phyloP scores from a whole-genome alignment of 2,888 invertebrate genomes.

The Drosophila nr. perissopoda region DNA sequence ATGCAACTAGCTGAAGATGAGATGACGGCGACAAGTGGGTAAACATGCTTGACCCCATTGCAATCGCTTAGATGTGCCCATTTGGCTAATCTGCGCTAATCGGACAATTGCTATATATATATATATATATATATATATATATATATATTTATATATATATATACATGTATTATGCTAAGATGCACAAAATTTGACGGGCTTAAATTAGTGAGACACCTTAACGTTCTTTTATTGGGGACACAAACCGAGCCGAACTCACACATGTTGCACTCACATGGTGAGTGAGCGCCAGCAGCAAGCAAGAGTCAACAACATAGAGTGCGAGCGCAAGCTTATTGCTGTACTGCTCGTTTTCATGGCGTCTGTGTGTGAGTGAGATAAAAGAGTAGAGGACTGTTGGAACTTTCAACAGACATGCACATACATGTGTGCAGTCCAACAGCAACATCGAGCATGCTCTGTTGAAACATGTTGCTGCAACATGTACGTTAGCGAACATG shows the following conservation, averaged over 20 bases:
- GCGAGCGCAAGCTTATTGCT: conserved; percentile 31
- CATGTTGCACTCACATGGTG: conserved; percentile 42
- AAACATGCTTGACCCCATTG: conserved; percentile 47
- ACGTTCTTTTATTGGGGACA: conserved; percentile 54
- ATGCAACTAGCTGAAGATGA: conserved; percentile 15
- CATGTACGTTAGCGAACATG: conserved; percentile 43
- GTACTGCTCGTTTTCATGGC: conserved; percentile 58
- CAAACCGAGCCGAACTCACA: conserved; percentile 55
- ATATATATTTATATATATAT: background rate
- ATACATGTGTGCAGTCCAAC: conserved; percentile 34
- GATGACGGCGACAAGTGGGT: conserved; percentile 25
- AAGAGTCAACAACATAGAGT: conserved; percentile 28
- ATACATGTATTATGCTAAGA: conserved; percentile 21
- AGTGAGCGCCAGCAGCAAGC: conserved; percentile 13
- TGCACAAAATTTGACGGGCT: conserved; percentile 4
- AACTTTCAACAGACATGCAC: background rate
- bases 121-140: background rate
- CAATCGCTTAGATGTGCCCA: conserved; percentile 9
- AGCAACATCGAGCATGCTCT: conserved; percentile 31
- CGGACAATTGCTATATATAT: conserved; percentile 1
- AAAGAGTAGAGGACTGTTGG: conserved; percentile 6
- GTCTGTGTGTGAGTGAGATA: conserved; percentile 7
- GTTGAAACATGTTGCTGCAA: conserved; percentile 20
- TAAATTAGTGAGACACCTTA: conserved; percentile 47
- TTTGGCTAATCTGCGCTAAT: conserved; percentile 44